Conservation (phyloP, 2,888 invertebrate genomes). For the Margaritifera margaritifera region DNA sequence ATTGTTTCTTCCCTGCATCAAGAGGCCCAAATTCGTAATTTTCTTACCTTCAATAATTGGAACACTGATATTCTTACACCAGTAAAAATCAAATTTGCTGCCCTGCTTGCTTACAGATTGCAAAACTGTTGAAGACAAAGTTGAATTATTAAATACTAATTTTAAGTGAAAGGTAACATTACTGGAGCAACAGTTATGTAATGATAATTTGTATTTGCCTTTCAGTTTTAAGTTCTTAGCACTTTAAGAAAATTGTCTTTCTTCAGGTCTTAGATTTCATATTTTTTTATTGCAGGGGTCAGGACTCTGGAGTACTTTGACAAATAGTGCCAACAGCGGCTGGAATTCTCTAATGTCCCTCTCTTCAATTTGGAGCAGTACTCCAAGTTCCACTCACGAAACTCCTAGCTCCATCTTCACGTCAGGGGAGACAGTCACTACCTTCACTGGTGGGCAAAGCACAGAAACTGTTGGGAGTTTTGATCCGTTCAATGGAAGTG, state of each 20-base stretch:
- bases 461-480: constrained; percentile 44
- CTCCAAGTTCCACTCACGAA: constrained; percentile 14
- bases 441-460: constrained; percentile 19
- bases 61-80: too few species aligned
- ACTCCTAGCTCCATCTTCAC: constrained; percentile 5
- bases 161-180: too few species aligned
- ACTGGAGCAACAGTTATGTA: too few species aligned
- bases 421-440: constrained; percentile 19
- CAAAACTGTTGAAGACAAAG: too few species aligned
- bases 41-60: too few species aligned
- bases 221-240: neutral
- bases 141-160: too few species aligned
- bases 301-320: constrained; percentile 62
- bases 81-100: too few species aligned
- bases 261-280: neutral
- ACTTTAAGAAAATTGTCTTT: neutral
- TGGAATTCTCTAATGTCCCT: constrained; percentile 59
- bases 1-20: too few species aligned
- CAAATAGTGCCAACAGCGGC: constrained; percentile 60
- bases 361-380: constrained; percentile 53
- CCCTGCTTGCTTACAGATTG: too few species aligned
- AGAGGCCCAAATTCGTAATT: too few species aligned
- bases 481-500: constrained; percentile 58
- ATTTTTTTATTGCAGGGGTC: constrained; percentile 17
- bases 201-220: too few species aligned